Conservation (phyloP, 2,888 invertebrate genomes). For the Eupithecia pulchellata region DNA sequence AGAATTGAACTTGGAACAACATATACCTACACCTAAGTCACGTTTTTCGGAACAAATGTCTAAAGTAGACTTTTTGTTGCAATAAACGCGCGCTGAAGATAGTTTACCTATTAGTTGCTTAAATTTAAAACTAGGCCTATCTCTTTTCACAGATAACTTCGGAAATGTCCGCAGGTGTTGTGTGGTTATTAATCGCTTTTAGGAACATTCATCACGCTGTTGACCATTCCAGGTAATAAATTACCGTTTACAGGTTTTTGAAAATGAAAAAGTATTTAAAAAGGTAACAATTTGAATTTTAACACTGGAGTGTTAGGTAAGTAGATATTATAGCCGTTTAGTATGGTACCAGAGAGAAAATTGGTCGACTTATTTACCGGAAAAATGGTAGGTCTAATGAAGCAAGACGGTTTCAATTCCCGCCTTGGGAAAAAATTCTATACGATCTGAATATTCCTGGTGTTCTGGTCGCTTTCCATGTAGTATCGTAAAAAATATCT, state of each 20-base stretch:
- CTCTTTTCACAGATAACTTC: not conserved
- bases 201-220: constrained; percentile 35
- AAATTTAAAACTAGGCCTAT: not conserved
- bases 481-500: no score
- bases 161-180: constrained; percentile 37
- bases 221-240: constrained; percentile 33
- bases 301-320: not conserved
- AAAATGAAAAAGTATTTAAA: constrained; percentile 1
- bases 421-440: no score
- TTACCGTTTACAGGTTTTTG: constrained; percentile 17
- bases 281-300: not conserved
- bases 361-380: not conserved
- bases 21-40: no score
- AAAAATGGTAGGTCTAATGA: no score
- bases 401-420: no score
- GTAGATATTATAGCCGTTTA: not conserved
- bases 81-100: no score
- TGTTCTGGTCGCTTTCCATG: no score
- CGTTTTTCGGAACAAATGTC: no score
- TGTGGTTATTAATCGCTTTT: constrained; percentile 29
- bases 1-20: no score
- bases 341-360: not conserved
- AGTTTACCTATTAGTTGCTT: not conserved
- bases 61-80: no score
- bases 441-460: no score